phyloP scores from a whole-genome alignment of 2,113 vertebrate genomes.

The Polyodon spathula region DNA sequence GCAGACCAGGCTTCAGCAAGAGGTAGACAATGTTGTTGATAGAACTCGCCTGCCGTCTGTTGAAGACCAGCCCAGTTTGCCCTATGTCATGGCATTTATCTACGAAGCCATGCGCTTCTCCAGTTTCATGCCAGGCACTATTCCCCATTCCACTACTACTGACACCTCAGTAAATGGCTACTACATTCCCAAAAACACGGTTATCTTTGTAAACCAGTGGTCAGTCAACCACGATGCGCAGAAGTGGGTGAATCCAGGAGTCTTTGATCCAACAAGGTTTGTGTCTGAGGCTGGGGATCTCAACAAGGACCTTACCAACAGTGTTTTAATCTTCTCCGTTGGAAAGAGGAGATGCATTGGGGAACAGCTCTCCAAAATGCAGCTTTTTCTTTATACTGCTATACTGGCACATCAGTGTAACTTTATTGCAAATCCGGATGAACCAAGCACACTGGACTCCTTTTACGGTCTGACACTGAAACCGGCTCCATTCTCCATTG shows the following conservation, averaged over 20 bases:
- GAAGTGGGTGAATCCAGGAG: slow-evolving; percentile 71
- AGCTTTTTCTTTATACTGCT: slow-evolving; percentile 77
- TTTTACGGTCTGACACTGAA: slow-evolving; percentile 83
- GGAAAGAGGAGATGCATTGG: slow-evolving; percentile 92
- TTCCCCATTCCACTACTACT: slow-evolving; percentile 76
- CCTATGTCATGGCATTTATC: slow-evolving; percentile 82
- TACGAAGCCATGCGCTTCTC: slow-evolving; percentile 88
- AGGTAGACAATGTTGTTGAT: slow-evolving; percentile 76
- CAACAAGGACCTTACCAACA: slow-evolving; percentile 73
- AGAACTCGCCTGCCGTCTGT: slow-evolving; percentile 66
- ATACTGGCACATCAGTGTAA: slow-evolving; percentile 80
- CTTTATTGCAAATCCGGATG: slow-evolving; percentile 58
- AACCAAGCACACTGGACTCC: slow-evolving; percentile 52
- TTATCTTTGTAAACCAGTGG: slow-evolving; percentile 93
- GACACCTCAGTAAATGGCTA: slow-evolving; percentile 77
- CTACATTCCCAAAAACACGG: slow-evolving; percentile 77
- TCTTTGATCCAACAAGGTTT: slow-evolving; percentile 79
- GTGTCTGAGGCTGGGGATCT: slow-evolving; percentile 64
- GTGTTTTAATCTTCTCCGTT: slow-evolving; percentile 82
- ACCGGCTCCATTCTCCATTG: slow-evolving; percentile 66
- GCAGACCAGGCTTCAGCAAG: slow-evolving; percentile 73
- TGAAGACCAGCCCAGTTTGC: slow-evolving; percentile 69
- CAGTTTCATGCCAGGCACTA: slow-evolving; percentile 85
- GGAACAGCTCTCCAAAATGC: slow-evolving; percentile 81
- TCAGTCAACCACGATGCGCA: slow-evolving; percentile 80